Percentiles rank a stretch among this genome's conserved stretches.
Evolutionary conservation across 2,888 invertebrate species (phyloP).

Genomic region (Stenotaenia linearis): DNA sequence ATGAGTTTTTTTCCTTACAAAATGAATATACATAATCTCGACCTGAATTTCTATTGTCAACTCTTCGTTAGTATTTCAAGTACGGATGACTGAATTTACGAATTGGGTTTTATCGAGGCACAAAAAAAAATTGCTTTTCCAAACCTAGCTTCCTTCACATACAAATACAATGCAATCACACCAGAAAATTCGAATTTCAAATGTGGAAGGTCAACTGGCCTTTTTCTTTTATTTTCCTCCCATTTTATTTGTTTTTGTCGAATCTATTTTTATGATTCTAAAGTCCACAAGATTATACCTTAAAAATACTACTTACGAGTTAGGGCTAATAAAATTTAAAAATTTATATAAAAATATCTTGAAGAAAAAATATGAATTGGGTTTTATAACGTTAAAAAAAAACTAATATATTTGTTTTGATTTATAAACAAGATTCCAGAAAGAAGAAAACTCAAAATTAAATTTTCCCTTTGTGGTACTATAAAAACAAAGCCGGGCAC

Average conservation of each 20-base stretch:
- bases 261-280: not conserved
- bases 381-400: not conserved
- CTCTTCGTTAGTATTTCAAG: not conserved
- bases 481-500: not conserved
- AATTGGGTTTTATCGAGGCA: constrained; percentile 10
- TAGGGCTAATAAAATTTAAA: too few relatives aligned
- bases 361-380: too few relatives aligned
- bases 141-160: not conserved
- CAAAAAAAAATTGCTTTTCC: not conserved
- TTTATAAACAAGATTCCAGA: not conserved
- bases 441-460: not conserved
- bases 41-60: not conserved
- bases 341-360: not conserved
- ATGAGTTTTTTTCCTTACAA: not conserved
- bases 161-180: constrained; percentile 16
- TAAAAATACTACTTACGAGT: not conserved
- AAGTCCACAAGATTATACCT: not conserved
- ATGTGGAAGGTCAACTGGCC: not conserved
- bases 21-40: not conserved
- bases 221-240: not conserved
- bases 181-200: constrained; percentile 20
- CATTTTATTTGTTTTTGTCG: not conserved
- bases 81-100: not conserved
- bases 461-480: not conserved
- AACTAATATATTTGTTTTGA: not conserved